Conservation (phyloP, 2,113 vertebrate species). For the Picathartes gymnocephalus region DNA sequence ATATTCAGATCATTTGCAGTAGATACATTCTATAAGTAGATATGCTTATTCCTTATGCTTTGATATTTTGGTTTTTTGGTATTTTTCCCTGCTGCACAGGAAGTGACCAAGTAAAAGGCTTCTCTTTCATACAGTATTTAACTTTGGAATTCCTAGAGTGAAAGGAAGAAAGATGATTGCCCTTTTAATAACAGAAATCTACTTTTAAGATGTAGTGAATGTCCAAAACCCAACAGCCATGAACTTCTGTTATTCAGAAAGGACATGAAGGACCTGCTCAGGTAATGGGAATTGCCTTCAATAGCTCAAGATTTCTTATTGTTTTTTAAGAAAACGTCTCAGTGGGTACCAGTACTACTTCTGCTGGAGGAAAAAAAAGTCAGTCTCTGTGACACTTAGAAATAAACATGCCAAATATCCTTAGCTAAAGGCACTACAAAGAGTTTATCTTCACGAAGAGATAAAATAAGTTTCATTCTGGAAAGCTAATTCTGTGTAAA, state of each 20-base stretch:
- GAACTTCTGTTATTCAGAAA: background rate
- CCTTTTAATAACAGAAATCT: background rate
- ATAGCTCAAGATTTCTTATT: background rate
- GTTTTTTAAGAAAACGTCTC: background rate
- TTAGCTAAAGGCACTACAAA: background rate
- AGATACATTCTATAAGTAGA: background rate
- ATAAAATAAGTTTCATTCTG: background rate
- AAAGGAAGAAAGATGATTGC: background rate
- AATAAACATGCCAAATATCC: background rate
- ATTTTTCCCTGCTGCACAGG: background rate
- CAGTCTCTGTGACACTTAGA: background rate
- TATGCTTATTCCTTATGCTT: background rate
- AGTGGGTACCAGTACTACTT: background rate
- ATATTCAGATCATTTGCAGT: background rate
- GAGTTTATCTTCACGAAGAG: background rate
- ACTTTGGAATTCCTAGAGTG: background rate
- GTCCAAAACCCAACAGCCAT: background rate
- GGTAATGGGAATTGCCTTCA: background rate
- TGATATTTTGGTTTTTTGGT: background rate
- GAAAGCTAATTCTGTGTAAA: background rate
- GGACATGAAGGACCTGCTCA: background rate
- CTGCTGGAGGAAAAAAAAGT: background rate
- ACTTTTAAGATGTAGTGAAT: background rate
- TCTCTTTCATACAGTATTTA: background rate
- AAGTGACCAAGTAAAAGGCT: background rate